A percentile compares a stretch with the other conserved stretches of the same genome.
Conservation (phyloP, 2,888 invertebrate genomes). For the Smittia aterrima region DNA sequence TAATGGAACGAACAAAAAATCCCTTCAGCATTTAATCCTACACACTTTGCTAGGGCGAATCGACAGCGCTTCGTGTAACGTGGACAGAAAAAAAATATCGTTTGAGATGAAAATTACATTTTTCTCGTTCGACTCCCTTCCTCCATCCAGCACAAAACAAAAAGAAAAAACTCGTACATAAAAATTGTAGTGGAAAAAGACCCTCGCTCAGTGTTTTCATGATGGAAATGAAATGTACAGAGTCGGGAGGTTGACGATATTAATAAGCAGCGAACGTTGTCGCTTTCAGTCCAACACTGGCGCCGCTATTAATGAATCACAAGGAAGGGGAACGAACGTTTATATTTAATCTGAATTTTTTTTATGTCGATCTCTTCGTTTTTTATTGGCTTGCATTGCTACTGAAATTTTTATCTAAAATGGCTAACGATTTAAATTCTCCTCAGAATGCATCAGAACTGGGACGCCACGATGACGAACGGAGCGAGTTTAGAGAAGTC, state of each 20-base stretch:
- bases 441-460: slow-evolving; percentile 25
- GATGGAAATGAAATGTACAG: slow-evolving; percentile 13
- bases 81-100: slow-evolving; percentile 2
- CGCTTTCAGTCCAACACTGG: not conserved
- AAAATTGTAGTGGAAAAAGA: slow-evolving; percentile 4
- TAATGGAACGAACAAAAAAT: not conserved
- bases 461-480: not conserved
- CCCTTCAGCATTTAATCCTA: not conserved
- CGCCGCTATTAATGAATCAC: not conserved
- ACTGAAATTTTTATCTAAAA: not conserved
- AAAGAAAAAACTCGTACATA: slow-evolving; percentile 7
- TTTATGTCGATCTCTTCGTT: not conserved
- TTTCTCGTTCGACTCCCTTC: not conserved
- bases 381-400: not conserved
- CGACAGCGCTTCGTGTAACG: not conserved
- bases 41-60: slow-evolving; percentile 11
- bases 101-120: slow-evolving; percentile 12
- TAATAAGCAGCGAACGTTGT: not conserved
- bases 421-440: not conserved
- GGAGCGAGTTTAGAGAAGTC: not conserved
- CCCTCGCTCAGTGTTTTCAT: slow-evolving; percentile 11
- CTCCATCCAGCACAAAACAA: not conserved
- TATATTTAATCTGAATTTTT: not conserved
- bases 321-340: not conserved
- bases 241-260: not conserved